Evolutionary conservation across 2,888 invertebrate genomes (phyloP).

Genomic region (Phanerotoma sp.): DNA sequence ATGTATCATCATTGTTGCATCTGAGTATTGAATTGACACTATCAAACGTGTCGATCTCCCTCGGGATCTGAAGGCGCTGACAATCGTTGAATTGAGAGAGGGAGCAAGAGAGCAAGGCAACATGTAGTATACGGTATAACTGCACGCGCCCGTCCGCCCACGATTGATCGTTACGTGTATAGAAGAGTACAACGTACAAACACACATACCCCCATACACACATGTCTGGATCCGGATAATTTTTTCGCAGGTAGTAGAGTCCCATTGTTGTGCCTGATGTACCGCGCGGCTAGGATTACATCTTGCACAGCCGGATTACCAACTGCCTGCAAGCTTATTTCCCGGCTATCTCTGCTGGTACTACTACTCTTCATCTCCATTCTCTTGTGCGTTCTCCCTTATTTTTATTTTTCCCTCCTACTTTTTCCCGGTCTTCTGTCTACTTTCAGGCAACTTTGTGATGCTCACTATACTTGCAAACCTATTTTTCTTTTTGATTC

Average conservation of each 20-base stretch:
- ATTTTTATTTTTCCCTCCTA: not conserved
- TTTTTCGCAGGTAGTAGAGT: slow-evolving; percentile 34
- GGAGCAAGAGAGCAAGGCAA: not conserved
- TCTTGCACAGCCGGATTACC: slow-evolving; percentile 10
- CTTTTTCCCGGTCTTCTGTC: too few species aligned
- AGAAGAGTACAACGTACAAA: too few species aligned
- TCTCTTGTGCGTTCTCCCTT: not conserved
- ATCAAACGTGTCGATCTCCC: slow-evolving; percentile 14
- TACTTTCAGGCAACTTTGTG: too few species aligned
- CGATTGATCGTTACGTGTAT: slow-evolving; percentile 5
- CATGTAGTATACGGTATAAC: too few species aligned
- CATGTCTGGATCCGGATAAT: slow-evolving; percentile 23
- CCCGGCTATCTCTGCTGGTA: not conserved
- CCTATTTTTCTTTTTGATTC: not conserved
- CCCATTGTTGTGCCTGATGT: slow-evolving; percentile 33
- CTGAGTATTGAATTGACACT: slow-evolving; percentile 3
- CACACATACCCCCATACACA: too few species aligned
- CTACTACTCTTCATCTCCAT: not conserved
- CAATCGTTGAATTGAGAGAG: not conserved
- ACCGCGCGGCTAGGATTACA: slow-evolving; percentile 30
- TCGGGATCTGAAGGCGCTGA: not conserved
- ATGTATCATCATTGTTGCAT: slow-evolving; percentile 11
- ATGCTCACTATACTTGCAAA: too few species aligned
- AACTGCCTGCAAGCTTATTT: not conserved
- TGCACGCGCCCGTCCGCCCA: slow-evolving; percentile 8